Evolutionary conservation across 2,888 invertebrate species (phyloP), one percentile per base, ranked within the genome.

Genomic region (Apeira syringaria): DNA sequence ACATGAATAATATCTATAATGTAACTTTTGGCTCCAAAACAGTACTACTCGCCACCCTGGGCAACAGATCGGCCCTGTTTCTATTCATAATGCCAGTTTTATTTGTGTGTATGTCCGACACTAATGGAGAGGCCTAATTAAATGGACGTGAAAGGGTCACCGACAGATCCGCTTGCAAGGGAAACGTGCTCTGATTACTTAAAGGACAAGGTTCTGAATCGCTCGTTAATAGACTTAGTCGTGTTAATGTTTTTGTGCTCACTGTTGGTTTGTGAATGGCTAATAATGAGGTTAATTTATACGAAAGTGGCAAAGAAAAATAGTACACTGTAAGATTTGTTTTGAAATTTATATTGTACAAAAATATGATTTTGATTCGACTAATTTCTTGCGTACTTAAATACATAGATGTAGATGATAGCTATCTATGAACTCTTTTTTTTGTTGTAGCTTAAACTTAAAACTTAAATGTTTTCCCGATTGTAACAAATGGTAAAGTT

Each of bases 61-160:
- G 48, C 0, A 9, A 1, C 51, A 58, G 57, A 63, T 53, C 53
- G 50, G 47, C 49, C 51, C 47, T 46, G 50, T 52, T 50, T 55
- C 65, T 67, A 71, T 77, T 69, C 70, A 70, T 73, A 75, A 69
- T 66, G 65, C 61, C 59, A 66, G 61, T 72, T 77, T 76, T 78
- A 77, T 78, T 72, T 69, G 64, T 64, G 56, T 61, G 60, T 61
- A 54, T 62, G 43, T 52, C 56, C 61, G 53, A 50, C 67, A 61
- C 69, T 81, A 80, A 80, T 79, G 81, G 78, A 72, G 64, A 56
- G 56, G 60, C 55, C 68, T 79, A 80, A 81, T 80, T 75, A 80
- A 80, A 76, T 74, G 73, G 62, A 68, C 59, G 64, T 68, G 70
- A 63, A 66, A 67, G 63, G 59, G 53, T 54, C 48, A 54, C 62